Conservation (phyloP, 2,888 invertebrate genomes). For the Dinocampus coccinellae region DNA sequence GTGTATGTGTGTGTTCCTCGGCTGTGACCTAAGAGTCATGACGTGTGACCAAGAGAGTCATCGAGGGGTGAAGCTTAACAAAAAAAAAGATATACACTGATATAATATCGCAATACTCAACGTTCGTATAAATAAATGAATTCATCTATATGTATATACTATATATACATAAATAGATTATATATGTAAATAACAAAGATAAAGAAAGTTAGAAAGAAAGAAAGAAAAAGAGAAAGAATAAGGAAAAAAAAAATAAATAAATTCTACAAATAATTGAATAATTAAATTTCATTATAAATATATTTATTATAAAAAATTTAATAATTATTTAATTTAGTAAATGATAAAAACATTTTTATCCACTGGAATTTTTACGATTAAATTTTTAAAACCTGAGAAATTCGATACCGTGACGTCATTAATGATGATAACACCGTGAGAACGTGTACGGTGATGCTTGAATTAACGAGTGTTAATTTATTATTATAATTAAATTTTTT, state of each 20-base stretch:
- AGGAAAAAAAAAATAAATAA: slow-evolving; percentile 4
- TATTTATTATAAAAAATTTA: too few relatives aligned
- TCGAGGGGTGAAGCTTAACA: slow-evolving; percentile 28
- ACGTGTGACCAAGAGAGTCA: slow-evolving; percentile 55
- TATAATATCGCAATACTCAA: not conserved
- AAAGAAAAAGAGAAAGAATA: slow-evolving; percentile 7
- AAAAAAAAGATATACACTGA: slow-evolving; percentile 10
- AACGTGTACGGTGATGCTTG: slow-evolving; percentile 39
- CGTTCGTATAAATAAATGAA: slow-evolving; percentile 9
- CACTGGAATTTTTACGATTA: slow-evolving; percentile 34
- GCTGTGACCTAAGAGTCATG: slow-evolving; percentile 42
- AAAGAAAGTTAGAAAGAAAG: slow-evolving; percentile 13
- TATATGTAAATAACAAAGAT: not conserved
- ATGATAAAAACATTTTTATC: slow-evolving; percentile 3
- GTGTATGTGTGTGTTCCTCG: slow-evolving; percentile 42
- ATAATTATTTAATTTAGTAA: not conserved
- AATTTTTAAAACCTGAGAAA: slow-evolving; percentile 46
- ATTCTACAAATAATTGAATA: slow-evolving; percentile 31
- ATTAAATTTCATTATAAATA: slow-evolving; percentile 20
- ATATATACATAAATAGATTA: slow-evolving; percentile 22
- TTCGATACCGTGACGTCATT: slow-evolving; percentile 52
- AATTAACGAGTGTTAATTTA: slow-evolving; percentile 49
- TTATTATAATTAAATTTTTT: not conserved
- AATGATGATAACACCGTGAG: slow-evolving; percentile 49
- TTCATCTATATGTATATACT: slow-evolving; percentile 18